phyloP scores from a whole-genome alignment of 1,140 invertebrate species.

The Centruroides sculpturatus region DNA sequence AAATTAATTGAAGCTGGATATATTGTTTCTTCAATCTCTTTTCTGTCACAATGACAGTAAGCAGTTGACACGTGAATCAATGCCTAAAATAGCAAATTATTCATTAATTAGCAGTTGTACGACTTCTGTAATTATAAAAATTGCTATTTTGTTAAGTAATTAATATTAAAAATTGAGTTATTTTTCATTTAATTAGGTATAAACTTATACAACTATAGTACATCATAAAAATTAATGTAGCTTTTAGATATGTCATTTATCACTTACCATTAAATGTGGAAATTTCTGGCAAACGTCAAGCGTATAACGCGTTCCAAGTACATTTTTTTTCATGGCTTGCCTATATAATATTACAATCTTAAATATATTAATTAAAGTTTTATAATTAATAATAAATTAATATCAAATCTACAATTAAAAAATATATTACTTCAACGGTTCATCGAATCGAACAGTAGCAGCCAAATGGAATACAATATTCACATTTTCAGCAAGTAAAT shows the following conservation, averaged over 20 bases:
- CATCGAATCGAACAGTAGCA: conserved; percentile 96
- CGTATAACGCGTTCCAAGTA: conserved; percentile 69
- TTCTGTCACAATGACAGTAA: conserved; percentile 40
- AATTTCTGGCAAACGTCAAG: conserved; percentile 30
- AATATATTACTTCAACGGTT: conserved; percentile 58
- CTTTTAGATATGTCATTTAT: no score
- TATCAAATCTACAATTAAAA: no score
- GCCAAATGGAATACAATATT: conserved; percentile 94
- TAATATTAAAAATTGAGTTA: no score
- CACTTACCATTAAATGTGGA: conserved; percentile 14
- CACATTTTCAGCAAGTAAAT: conserved; percentile 51
- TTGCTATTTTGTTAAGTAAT: no score
- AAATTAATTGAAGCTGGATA: conserved; percentile 36
- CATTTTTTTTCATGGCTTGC: conserved; percentile 43
- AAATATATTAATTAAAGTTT: no score
- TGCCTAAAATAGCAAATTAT: conserved; percentile 12
- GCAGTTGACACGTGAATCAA: conserved; percentile 23
- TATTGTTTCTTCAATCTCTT: conserved; percentile 41
- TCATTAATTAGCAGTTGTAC: not conserved
- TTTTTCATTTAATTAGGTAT: no score
- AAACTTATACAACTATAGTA: no score
- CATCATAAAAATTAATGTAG: no score
- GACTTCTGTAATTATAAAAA: no score
- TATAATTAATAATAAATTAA: no score
- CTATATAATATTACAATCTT: not conserved